A percentile compares a stretch with the other conserved stretches of the same genome.
These are phyloP conservation scores for Gymnothorax reevesii DNA, from an alignment of 2,797 vertebrate genomes.

Conservation along the genomic window DNA sequence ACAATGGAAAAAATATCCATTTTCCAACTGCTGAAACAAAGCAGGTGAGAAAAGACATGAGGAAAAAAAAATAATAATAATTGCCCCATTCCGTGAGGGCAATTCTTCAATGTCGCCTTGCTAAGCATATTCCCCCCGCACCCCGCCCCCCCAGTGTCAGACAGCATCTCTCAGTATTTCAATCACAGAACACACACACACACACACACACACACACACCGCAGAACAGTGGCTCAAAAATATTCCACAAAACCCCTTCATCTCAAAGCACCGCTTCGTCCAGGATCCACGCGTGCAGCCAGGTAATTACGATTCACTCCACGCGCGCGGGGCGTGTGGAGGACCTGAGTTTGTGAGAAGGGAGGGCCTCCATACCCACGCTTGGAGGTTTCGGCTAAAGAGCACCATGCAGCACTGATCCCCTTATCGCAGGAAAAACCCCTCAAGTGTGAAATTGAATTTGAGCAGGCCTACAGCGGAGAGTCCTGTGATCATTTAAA, in stretches of 20 bases:
- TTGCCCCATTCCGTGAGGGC: constrained; percentile 22
- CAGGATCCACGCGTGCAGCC: neutral
- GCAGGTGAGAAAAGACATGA: neutral
- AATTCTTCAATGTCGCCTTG: constrained; percentile 42
- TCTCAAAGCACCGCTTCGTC: neutral
- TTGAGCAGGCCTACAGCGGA: constrained; percentile 44
- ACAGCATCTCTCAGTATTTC: constrained; percentile 22
- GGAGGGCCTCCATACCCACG: neutral
- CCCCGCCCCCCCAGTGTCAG: constrained; percentile 29
- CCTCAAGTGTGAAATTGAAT: constrained; percentile 71
- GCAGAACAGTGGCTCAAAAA: neutral
- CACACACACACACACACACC: constrained; percentile 37
- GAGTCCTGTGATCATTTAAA: constrained; percentile 43
- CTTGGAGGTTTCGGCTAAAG: neutral
- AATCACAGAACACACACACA: constrained; percentile 25
- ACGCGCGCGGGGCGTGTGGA: neutral
- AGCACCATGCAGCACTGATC: constrained; percentile 4
- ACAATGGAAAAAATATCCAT: constrained; percentile 31
- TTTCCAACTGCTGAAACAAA: constrained; percentile 31
- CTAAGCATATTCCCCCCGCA: constrained; percentile 37
- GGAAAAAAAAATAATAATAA: constrained; percentile 12
- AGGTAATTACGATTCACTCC: neutral
- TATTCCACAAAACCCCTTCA: neutral
- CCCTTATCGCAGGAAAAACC: constrained; percentile 47
- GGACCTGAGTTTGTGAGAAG: neutral